Evolutionary conservation across 2,113 vertebrate species (phyloP).

Genomic region (Engraulis encrasicolus): DNA sequence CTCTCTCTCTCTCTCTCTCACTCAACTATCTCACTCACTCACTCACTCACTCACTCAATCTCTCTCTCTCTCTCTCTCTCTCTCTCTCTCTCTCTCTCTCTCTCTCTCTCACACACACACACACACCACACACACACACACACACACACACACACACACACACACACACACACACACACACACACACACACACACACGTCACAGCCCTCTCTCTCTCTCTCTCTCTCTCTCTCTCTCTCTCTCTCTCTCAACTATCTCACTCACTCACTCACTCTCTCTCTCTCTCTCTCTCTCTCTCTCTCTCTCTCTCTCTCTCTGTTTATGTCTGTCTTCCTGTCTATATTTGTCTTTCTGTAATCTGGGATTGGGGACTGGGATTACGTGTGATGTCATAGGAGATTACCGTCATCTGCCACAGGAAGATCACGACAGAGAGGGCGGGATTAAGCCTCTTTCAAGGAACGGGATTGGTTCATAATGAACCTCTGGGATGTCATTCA

Average conservation of each 20-base stretch:
- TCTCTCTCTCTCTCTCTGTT: neutral
- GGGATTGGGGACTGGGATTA: constrained; percentile 48
- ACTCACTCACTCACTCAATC: neutral
- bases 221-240: constrained; percentile 29
- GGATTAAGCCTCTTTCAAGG: neutral
- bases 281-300: neutral
- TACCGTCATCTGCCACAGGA: constrained; percentile 31
- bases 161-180: neutral
- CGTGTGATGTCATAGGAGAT: constrained; percentile 42
- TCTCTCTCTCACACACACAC: no score
- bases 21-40: no score
- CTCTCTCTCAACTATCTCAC: neutral
- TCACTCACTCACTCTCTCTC: neutral
- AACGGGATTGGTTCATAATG: constrained; percentile 11
- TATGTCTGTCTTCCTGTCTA: constrained; percentile 27
- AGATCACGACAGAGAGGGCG: constrained; percentile 18
- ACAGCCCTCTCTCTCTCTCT: neutral
- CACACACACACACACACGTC: neutral
- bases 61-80: neutral
- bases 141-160: neutral
- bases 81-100: neutral
- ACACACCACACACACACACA: no score
- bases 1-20: no score
- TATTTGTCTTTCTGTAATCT: constrained; percentile 54
- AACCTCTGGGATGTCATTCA: constrained; percentile 11